Conservation (phyloP, 1,140 invertebrate species). For the Cotesia chilonis region DNA sequence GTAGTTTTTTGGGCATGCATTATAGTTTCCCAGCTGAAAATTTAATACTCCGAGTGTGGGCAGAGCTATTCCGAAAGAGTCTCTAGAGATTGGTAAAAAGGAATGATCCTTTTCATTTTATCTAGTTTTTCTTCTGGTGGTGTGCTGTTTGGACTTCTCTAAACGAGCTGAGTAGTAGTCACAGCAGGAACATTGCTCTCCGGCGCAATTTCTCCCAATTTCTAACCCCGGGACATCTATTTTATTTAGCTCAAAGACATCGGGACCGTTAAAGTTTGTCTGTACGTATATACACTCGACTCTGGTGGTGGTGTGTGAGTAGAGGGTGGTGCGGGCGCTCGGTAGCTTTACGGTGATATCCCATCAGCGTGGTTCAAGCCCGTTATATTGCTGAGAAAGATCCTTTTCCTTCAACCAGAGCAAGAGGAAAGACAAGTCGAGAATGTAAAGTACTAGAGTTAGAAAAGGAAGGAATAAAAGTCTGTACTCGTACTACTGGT, state of each 20-base stretch:
- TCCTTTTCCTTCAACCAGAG: neutral
- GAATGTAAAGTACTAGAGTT: constrained; percentile 3
- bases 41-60: constrained; percentile 4
- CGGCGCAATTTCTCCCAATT: constrained; percentile 62
- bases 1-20: neutral
- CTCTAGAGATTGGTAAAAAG: constrained; percentile 24
- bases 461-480: neutral
- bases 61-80: constrained; percentile 40
- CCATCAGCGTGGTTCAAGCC: constrained; percentile 25
- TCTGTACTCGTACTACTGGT: neutral
- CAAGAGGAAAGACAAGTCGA: constrained; percentile 26
- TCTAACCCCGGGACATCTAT: constrained; percentile 61
- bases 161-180: constrained; percentile 32
- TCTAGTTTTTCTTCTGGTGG: constrained; percentile 14
- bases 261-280: constrained; percentile 51
- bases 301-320: no score
- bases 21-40: neutral
- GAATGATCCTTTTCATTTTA: no score
- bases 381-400: constrained; percentile 35
- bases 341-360: constrained; percentile 34
- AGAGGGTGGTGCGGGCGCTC: constrained; percentile 21
- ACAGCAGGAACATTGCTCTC: constrained; percentile 26
- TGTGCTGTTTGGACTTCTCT: constrained; percentile 20
- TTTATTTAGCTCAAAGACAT: constrained; percentile 61
- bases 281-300: no score